Percentiles rank a stretch among this genome's conserved stretches.
Evolutionary conservation across 2,113 vertebrate genomes (phyloP).

Genomic region (Rhinogobius similis): DNA sequence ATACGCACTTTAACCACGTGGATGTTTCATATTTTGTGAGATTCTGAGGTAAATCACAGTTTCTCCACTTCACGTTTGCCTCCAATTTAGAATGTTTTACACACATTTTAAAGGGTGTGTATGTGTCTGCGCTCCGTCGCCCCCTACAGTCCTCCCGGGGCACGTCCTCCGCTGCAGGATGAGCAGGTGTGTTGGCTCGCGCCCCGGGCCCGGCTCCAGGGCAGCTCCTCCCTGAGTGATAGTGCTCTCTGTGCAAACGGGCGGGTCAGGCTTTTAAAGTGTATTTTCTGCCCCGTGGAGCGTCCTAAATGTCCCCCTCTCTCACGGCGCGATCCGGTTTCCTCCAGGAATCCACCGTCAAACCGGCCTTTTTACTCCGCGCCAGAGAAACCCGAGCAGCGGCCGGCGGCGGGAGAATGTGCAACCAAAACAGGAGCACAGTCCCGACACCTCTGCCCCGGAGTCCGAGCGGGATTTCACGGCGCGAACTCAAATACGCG

Average conservation of each 20-base stretch:
- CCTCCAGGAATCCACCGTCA: conserved; percentile 75
- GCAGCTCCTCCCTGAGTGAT: conserved; percentile 3
- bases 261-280: conserved; percentile 7
- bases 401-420: not conserved
- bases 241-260: not conserved
- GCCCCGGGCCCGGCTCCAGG: not conserved
- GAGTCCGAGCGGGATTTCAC: not conserved
- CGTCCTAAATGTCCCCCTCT: conserved; percentile 75
- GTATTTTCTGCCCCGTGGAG: conserved; percentile 20
- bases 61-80: too few species aligned
- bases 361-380: conserved; percentile 76
- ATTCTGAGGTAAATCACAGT: too few species aligned
- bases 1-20: too few species aligned
- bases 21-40: too few species aligned
- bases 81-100: too few species aligned
- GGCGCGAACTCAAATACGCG: too few species aligned
- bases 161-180: not conserved
- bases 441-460: not conserved
- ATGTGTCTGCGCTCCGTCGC: not conserved
- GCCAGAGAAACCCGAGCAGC: conserved; percentile 3
- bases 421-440: not conserved
- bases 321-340: conserved; percentile 77
- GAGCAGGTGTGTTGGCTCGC: not conserved
- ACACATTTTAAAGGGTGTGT: too few species aligned
- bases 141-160: not conserved